phyloP scores from a whole-genome alignment of 2,113 vertebrate species.

The Atractosteus spatula region DNA sequence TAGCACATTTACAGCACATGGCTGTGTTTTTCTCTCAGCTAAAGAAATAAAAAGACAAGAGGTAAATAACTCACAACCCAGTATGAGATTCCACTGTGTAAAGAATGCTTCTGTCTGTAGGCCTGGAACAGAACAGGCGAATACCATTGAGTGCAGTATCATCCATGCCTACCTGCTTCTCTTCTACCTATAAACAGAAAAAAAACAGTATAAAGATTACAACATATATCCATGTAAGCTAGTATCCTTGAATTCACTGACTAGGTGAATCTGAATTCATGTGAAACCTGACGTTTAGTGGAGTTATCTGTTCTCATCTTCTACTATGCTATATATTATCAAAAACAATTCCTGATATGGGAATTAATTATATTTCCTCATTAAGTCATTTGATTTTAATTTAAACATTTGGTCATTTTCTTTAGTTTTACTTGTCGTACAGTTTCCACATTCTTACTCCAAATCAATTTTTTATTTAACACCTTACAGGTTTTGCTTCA shows the following conservation, averaged over 20 bases:
- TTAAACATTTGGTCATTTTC: no score
- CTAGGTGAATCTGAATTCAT: no score
- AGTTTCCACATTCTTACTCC: no score
- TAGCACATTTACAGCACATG: background rate
- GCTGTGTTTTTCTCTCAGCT: background rate
- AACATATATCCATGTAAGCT: no score
- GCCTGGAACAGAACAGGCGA: conserved; percentile 57
- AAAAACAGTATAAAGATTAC: background rate
- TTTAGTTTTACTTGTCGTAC: no score
- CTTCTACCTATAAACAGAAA: conserved; percentile 45
- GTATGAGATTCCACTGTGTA: conserved; percentile 40
- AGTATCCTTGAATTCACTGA: background rate
- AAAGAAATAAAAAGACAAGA: background rate
- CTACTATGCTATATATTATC: background rate
- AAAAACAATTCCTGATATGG: background rate
- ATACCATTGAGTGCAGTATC: conserved; percentile 60
- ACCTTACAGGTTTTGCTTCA: background rate
- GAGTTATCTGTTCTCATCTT: no score
- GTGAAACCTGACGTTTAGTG: no score
- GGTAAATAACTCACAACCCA: conserved; percentile 43
- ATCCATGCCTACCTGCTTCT: conserved; percentile 42
- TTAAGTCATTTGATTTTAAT: background rate
- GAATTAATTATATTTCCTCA: background rate
- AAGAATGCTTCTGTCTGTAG: conserved; percentile 30
- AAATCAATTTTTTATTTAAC: no score